These are phyloP conservation scores for Bombus cullumanus DNA, from an alignment of 1,140 invertebrate species.

Conservation along the genomic window DNA sequence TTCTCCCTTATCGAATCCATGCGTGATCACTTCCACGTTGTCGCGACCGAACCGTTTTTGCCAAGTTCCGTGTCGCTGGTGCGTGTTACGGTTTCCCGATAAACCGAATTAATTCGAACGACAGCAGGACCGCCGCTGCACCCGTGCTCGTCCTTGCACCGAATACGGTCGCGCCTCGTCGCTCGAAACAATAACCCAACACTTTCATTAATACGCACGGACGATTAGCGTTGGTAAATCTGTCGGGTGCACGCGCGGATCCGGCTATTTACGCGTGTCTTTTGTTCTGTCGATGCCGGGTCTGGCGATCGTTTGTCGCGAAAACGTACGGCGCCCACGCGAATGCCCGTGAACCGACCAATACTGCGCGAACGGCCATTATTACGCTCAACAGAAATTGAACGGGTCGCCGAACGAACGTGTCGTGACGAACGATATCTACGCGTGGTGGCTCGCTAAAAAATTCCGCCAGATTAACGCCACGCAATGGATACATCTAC, in stretches of 20 bases:
- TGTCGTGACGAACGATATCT: constrained; percentile 26
- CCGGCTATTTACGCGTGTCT: constrained; percentile 46
- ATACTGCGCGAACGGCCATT: background rate
- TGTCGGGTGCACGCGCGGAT: background rate
- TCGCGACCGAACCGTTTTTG: background rate
- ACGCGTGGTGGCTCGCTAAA: constrained; percentile 1
- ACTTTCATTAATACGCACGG: constrained; percentile 43
- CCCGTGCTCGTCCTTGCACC: background rate
- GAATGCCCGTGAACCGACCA: background rate
- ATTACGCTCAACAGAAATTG: constrained; percentile 35
- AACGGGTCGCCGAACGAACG: constrained; percentile 19
- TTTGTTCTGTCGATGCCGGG: constrained; percentile 19
- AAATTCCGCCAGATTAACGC: constrained; percentile 28
- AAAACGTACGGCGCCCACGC: background rate
- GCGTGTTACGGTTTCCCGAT: constrained; percentile 19
- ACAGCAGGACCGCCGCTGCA: background rate
- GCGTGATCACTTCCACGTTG: constrained; percentile 1
- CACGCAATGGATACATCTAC: background rate
- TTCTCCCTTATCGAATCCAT: constrained; percentile 25
- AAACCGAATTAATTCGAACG: constrained; percentile 39
- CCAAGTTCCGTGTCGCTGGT: background rate
- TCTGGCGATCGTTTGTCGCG: constrained; percentile 16
- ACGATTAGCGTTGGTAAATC: constrained; percentile 47
- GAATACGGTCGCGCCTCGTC: background rate
- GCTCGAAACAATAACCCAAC: constrained; percentile 44